These are phyloP conservation scores for Thaumatotibia leucotreta DNA, from an alignment of 1,140 invertebrate species.

Conservation along the genomic window DNA sequence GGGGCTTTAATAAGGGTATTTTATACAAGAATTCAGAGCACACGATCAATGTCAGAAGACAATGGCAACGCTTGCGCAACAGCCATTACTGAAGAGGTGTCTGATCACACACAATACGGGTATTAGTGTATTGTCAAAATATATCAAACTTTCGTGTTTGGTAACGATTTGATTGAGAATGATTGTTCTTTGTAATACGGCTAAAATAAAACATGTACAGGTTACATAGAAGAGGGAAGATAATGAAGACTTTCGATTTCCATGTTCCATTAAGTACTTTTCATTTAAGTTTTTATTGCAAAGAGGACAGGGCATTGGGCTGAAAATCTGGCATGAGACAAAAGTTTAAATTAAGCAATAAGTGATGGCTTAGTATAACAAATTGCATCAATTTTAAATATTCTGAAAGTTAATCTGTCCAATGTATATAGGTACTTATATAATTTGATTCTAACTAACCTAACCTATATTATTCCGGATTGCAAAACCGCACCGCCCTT, in stretches of 20 bases:
- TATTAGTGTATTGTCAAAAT: background rate
- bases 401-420: no score
- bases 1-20: constrained; percentile 1
- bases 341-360: no score
- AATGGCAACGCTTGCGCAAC: background rate
- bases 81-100: background rate
- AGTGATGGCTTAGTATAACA: no score
- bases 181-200: background rate
- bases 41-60: constrained; percentile 5
- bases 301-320: no score
- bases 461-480: no score
- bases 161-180: background rate
- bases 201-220: background rate
- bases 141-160: constrained; percentile 6
- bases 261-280: background rate
- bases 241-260: background rate
- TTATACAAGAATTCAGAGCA: constrained; percentile 3
- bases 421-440: no score
- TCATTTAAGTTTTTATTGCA: no score
- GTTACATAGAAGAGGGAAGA: background rate
- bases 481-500: no score
- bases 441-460: no score
- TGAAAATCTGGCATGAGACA: no score
- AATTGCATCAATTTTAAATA: no score
- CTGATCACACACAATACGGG: background rate